Conservation (phyloP, 2,113 vertebrate species). For the Isurus oxyrinchus region DNA sequence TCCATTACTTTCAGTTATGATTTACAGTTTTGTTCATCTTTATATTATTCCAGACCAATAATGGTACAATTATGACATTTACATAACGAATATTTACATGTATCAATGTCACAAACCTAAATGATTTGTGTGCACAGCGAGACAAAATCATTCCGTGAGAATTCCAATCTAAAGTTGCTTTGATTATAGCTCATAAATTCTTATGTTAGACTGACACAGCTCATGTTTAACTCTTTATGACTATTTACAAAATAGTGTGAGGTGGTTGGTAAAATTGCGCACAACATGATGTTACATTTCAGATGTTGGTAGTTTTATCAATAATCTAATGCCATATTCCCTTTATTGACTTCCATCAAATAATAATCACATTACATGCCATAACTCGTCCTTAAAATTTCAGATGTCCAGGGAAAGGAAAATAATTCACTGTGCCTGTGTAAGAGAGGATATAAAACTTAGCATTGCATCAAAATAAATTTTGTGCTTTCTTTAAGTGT, state of each 20-base stretch:
- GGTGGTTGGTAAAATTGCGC: background rate
- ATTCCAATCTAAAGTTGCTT: background rate
- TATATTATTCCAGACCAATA: background rate
- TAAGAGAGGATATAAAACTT: background rate
- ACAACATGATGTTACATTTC: background rate
- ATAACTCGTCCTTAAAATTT: background rate
- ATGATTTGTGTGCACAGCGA: conserved; percentile 24
- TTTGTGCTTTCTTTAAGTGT: background rate
- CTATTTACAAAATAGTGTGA: background rate
- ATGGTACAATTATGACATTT: background rate
- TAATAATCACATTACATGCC: background rate
- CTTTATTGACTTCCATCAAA: background rate
- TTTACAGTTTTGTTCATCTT: background rate
- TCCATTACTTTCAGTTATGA: background rate
- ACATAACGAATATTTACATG: background rate
- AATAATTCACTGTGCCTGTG: background rate
- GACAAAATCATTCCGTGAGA: conserved; percentile 1
- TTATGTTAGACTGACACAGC: background rate
- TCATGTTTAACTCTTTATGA: background rate
- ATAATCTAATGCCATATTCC: background rate
- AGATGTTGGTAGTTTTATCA: background rate
- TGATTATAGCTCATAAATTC: background rate
- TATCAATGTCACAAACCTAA: background rate
- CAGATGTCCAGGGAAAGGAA: background rate
- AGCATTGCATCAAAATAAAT: background rate